A percentile compares a stretch with the other conserved stretches of the same genome.
phyloP scores from a whole-genome alignment of 2,113 vertebrate species.

The Planiliza haematocheilus region DNA sequence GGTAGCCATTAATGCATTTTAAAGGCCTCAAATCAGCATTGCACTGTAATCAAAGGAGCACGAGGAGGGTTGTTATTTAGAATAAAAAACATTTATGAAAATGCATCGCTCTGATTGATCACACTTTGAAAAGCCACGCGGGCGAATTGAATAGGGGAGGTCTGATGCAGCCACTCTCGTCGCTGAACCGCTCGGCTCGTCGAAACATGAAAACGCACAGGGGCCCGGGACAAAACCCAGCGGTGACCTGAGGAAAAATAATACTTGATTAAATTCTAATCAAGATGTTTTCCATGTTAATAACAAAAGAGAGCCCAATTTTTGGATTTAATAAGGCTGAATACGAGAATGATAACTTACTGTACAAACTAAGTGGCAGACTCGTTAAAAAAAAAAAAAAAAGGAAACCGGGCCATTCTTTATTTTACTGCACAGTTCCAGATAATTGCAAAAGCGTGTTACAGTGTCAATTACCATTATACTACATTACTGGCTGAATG shows the following conservation, averaged over 20 bases:
- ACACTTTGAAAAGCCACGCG: conserved; percentile 54
- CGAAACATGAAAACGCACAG: conserved; percentile 40
- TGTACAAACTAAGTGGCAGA: not conserved
- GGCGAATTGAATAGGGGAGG: conserved; percentile 53
- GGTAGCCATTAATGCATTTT: conserved; percentile 83
- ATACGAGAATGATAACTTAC: not conserved
- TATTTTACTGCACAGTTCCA: not conserved
- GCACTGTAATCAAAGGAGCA: conserved; percentile 81
- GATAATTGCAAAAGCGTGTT: conserved; percentile 18
- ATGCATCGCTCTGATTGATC: conserved; percentile 75
- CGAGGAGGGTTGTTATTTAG: conserved; percentile 77
- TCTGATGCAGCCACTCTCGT: conserved; percentile 36
- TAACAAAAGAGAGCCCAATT: not conserved
- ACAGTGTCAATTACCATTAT: conserved; percentile 10
- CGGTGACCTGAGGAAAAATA: conserved; percentile 22
- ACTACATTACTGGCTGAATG: conserved; percentile 25
- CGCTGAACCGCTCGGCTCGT: conserved; percentile 27
- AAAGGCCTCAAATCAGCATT: conserved; percentile 79
- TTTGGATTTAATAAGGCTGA: conserved; percentile 4
- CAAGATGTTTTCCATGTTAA: not conserved
- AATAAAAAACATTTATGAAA: conserved; percentile 83
- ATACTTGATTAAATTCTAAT: conserved; percentile 30
- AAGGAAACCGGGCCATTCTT: conserved; percentile 22
- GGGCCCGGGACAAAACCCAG: conserved; percentile 11
- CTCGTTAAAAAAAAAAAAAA: conserved; percentile 18